phyloP scores from a whole-genome alignment of 2,113 vertebrate species.

The Osmerus mordax region DNA sequence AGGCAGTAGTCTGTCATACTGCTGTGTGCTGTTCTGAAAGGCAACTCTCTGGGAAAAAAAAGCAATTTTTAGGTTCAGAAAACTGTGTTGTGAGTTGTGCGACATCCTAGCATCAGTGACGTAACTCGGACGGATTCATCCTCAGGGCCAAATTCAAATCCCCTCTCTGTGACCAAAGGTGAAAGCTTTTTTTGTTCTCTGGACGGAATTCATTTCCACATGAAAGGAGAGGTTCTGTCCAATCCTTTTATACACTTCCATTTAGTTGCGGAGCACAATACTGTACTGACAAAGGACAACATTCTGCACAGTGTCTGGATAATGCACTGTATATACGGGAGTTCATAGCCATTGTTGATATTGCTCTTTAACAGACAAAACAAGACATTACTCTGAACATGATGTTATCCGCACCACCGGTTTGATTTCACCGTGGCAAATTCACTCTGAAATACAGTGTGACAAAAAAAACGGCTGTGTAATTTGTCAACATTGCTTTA shows the following conservation, averaged over 20 bases:
- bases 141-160: background rate
- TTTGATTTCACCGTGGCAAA: slow-evolving; percentile 57
- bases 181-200: slow-evolving; percentile 62
- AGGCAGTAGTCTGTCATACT: too few species aligned
- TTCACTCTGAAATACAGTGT: slow-evolving; percentile 45
- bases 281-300: slow-evolving; percentile 55
- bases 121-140: background rate
- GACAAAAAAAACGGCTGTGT: slow-evolving; percentile 35
- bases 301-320: slow-evolving; percentile 50
- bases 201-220: slow-evolving; percentile 67
- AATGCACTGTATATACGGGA: slow-evolving; percentile 54
- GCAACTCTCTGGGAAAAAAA: too few species aligned
- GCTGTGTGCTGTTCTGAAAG: too few species aligned
- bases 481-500: slow-evolving; percentile 58
- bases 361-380: slow-evolving; percentile 58
- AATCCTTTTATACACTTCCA: slow-evolving; percentile 67
- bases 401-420: slow-evolving; percentile 26
- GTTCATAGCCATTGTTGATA: slow-evolving; percentile 43
- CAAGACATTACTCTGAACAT: slow-evolving; percentile 44
- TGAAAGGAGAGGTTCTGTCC: slow-evolving; percentile 66
- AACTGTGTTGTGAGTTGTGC: slow-evolving; percentile 28
- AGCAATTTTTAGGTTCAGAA: too few species aligned
- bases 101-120: slow-evolving; percentile 31
- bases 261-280: slow-evolving; percentile 61
- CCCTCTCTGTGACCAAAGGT: slow-evolving; percentile 46